Conservation (phyloP, 2,888 invertebrate species). For the Poecilobothrus nobilitatus region DNA sequence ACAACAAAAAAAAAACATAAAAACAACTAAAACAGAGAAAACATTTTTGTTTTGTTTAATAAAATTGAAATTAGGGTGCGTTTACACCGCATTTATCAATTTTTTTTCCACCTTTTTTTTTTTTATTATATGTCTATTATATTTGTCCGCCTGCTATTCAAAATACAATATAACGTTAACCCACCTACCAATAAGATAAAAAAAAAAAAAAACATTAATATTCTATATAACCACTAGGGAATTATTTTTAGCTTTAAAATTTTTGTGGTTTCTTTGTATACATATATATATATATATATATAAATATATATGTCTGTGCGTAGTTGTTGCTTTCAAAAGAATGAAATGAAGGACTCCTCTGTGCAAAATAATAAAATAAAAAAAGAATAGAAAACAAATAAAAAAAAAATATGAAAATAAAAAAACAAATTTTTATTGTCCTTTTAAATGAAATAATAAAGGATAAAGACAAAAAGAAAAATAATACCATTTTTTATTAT, state of each 20-base stretch:
- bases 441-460: conserved; percentile 4
- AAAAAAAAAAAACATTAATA: neutral
- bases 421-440: neutral
- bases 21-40: neutral
- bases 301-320: no score
- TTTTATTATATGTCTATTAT: neutral
- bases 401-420: neutral
- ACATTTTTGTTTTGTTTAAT: no score
- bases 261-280: no score
- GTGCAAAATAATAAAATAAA: neutral
- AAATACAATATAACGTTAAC: neutral
- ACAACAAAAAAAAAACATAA: neutral
- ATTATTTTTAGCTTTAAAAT: neutral
- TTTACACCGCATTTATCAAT: neutral
- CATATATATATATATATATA: no score
- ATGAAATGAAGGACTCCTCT: neutral
- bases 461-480: neutral
- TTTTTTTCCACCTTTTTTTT: neutral
- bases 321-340: neutral
- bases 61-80: neutral
- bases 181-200: neutral
- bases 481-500: neutral
- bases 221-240: neutral
- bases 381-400: neutral
- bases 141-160: neutral